Percentiles rank a stretch among this genome's conserved stretches.
phyloP scores from a whole-genome alignment of 2,113 vertebrate species.

The Hippopotamus amphibius region DNA sequence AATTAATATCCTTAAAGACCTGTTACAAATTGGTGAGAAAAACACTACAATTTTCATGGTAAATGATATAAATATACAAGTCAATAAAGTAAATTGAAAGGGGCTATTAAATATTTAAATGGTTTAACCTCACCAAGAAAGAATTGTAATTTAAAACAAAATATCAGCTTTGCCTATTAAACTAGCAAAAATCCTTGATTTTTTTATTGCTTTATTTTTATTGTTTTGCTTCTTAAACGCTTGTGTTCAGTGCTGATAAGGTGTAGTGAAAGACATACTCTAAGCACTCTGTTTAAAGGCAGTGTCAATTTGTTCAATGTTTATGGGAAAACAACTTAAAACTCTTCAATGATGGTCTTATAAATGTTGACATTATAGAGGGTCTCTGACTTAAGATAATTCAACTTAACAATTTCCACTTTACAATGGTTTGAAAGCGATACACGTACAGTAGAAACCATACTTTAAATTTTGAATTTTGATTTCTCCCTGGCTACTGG shows the following conservation, averaged over 20 bases:
- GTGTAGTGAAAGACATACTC: not conserved
- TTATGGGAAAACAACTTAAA: not conserved
- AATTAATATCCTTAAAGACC: not conserved
- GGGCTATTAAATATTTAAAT: constrained; percentile 31
- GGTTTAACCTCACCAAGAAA: constrained; percentile 35
- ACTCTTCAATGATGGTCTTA: not conserved
- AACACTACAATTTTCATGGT: not conserved
- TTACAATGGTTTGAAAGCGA: not conserved
- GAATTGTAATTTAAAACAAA: constrained; percentile 50
- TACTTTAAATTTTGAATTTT: not conserved
- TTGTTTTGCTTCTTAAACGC: not conserved
- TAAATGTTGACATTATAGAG: not conserved
- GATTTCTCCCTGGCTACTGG: not conserved
- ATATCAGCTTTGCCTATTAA: not conserved
- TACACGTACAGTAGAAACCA: not conserved
- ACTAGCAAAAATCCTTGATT: not conserved
- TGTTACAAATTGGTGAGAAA: not conserved
- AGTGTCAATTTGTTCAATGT: not conserved
- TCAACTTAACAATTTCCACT: not conserved
- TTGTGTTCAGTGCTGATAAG: not conserved
- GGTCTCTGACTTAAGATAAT: not conserved
- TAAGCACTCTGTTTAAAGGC: not conserved
- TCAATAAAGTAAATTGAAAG: constrained; percentile 27
- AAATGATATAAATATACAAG: not conserved
- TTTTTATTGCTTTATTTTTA: not conserved